Conservation (phyloP, 2,113 vertebrate species). For the Chrysochloris asiatica region DNA sequence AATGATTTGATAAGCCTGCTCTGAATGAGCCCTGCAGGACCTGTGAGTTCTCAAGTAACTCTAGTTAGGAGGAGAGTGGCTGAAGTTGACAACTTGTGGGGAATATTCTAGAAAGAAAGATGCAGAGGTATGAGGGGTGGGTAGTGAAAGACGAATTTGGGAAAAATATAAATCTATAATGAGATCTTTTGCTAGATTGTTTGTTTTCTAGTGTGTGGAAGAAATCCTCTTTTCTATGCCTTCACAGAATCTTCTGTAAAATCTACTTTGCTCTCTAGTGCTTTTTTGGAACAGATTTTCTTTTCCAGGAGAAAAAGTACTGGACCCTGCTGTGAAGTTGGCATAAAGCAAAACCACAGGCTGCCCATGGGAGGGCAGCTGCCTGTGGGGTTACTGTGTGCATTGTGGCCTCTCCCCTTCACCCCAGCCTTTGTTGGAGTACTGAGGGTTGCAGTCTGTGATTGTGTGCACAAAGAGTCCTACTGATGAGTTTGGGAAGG, state of each 20-base stretch:
- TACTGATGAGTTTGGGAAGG: neutral
- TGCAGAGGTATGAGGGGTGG: neutral
- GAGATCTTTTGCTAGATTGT: neutral
- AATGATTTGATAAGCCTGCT: constrained; percentile 56
- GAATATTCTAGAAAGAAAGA: neutral
- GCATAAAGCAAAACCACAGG: constrained; percentile 50
- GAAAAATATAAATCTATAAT: constrained; percentile 27
- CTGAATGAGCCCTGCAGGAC: constrained; percentile 48
- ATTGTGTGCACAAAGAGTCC: neutral
- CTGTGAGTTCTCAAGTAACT: constrained; percentile 24
- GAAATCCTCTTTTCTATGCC: constrained; percentile 44
- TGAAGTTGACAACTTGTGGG: neutral
- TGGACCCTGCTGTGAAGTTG: constrained; percentile 31
- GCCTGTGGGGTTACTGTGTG: neutral
- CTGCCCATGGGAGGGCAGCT: neutral
- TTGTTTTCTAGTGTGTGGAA: constrained; percentile 45
- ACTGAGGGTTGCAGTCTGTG: neutral
- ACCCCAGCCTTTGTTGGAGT: neutral
- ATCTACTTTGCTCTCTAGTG: constrained; percentile 41
- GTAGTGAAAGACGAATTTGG: neutral
- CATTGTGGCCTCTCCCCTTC: neutral
- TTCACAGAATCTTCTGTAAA: constrained; percentile 45
- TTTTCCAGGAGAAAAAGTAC: constrained; percentile 46
- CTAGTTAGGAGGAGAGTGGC: constrained; percentile 3
- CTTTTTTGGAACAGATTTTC: constrained; percentile 64